phyloP scores from a whole-genome alignment of 2,797 vertebrate species.

The Mionectes olivaceus region DNA sequence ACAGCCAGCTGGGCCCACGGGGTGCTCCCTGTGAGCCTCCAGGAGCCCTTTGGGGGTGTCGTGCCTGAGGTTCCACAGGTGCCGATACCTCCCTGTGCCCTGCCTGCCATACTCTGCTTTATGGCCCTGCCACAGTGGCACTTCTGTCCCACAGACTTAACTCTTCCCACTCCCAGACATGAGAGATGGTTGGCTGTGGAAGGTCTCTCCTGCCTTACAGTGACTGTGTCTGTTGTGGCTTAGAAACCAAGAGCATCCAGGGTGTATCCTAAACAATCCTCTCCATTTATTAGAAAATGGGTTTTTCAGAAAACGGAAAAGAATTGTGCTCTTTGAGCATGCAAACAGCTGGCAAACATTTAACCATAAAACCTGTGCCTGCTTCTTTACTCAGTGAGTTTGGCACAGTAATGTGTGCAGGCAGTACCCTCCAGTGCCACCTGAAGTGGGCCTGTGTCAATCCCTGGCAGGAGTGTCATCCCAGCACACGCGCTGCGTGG shows the following conservation, averaged over 20 bases:
- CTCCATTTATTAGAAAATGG: background rate
- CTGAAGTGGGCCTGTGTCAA: background rate
- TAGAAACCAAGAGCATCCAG: background rate
- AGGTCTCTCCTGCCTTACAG: background rate
- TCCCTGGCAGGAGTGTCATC: background rate
- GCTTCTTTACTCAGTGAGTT: background rate
- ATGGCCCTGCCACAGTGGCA: background rate
- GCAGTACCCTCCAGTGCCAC: background rate
- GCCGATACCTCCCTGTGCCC: background rate
- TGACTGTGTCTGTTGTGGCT: background rate
- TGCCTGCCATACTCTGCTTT: background rate
- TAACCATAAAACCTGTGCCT: background rate
- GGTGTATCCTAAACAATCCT: background rate
- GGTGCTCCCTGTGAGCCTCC: background rate
- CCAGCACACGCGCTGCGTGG: background rate
- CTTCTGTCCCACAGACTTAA: background rate
- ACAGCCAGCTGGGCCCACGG: background rate
- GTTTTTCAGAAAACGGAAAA: background rate
- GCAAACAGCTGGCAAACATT: background rate
- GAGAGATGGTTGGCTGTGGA: rapidly evolving
- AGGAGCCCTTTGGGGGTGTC: background rate
- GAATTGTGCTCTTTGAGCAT: background rate
- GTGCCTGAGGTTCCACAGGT: background rate
- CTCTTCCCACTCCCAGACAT: background rate
- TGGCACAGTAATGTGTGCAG: background rate